phyloP scores from a whole-genome alignment of 2,888 invertebrate genomes.

The Pyrrhosoma nymphula region DNA sequence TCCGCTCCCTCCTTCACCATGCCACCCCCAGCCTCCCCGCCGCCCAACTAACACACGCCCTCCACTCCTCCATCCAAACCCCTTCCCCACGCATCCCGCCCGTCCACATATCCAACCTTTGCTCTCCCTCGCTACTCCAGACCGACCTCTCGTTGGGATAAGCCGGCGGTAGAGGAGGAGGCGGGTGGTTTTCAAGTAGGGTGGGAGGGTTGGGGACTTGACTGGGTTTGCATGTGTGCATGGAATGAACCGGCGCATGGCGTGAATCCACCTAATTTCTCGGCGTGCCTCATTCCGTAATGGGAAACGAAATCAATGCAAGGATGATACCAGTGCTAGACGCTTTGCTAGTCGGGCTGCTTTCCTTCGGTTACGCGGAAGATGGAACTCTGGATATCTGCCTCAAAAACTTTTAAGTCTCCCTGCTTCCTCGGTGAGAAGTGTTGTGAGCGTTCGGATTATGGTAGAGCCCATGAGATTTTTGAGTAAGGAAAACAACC shows the following conservation, averaged over 20 bases:
- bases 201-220: not conserved
- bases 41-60: not conserved
- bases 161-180: not conserved
- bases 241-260: constrained; percentile 4
- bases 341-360: not conserved
- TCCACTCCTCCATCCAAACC: not conserved
- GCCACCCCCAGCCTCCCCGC: not conserved
- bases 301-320: constrained; percentile 33
- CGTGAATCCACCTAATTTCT: constrained; percentile 12
- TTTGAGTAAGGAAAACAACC: not conserved
- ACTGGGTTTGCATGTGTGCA: constrained; percentile 5
- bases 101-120: not conserved
- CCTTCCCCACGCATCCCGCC: not conserved
- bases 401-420: not conserved
- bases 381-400: not conserved
- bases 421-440: not conserved
- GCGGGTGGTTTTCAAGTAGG: no score
- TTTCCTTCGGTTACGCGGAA: not conserved
- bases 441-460: not conserved
- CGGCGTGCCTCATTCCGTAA: not conserved
- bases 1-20: constrained; percentile 29
- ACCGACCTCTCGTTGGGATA: not conserved
- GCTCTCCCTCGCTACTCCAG: not conserved
- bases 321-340: not conserved
- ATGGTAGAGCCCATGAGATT: no score